Conservation (phyloP, 2,113 vertebrate genomes). For the Potamarius usumacintae region DNA sequence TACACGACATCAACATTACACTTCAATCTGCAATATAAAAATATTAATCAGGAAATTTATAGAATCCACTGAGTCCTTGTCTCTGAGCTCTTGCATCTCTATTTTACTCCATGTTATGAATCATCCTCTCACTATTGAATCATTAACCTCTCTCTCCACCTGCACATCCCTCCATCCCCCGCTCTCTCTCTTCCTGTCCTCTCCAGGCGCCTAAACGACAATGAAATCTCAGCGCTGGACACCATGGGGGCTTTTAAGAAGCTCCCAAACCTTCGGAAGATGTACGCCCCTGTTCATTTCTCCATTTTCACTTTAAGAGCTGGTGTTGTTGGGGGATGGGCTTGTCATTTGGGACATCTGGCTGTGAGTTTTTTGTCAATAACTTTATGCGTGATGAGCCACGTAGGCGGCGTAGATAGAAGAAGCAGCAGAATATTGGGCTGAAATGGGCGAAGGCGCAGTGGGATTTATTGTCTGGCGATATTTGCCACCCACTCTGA, state of each 20-base stretch:
- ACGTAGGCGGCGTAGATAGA: conserved; percentile 3
- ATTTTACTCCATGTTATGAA: conserved; percentile 18
- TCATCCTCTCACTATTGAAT: conserved; percentile 24
- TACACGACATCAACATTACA: neutral
- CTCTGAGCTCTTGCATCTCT: neutral
- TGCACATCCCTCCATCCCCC: conserved; percentile 25
- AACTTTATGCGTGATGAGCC: conserved; percentile 35
- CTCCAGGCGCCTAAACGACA: conserved; percentile 89
- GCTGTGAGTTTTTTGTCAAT: conserved; percentile 35
- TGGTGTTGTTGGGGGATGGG: neutral
- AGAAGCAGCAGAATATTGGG: conserved; percentile 21
- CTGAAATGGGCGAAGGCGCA: conserved; percentile 28
- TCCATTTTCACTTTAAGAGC: conserved; percentile 13
- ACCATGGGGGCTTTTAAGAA: conserved; percentile 89
- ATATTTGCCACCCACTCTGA: conserved; percentile 46
- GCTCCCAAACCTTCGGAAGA: conserved; percentile 88
- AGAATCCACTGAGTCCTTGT: neutral
- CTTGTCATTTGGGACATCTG: conserved; percentile 21
- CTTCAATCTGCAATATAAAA: conserved; percentile 4
- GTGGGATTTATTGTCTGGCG: conserved; percentile 50
- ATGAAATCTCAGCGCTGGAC: conserved; percentile 88
- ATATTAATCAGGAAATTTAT: neutral
- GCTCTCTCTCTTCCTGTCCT: conserved; percentile 9
- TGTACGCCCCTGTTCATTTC: conserved; percentile 73
- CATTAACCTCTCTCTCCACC: conserved; percentile 29